Conservation (phyloP, 2,113 vertebrate genomes). For the Todiramphus saurophagus region DNA sequence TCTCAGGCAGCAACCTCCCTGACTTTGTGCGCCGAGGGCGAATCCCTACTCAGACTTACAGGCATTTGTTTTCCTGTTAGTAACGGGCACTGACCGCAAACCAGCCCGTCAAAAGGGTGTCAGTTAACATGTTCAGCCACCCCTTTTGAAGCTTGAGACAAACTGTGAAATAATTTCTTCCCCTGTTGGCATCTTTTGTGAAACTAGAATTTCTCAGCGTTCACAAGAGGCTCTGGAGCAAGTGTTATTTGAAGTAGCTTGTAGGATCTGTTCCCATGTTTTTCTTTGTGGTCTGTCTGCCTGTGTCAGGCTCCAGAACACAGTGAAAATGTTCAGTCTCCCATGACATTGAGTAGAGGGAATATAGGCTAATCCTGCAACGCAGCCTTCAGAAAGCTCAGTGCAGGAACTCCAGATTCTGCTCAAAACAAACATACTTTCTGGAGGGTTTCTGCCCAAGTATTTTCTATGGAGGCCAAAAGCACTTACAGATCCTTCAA, state of each 20-base stretch:
- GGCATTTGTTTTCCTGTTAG: slow-evolving; percentile 27
- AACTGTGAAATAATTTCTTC: slow-evolving; percentile 48
- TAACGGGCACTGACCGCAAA: neutral
- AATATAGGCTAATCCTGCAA: slow-evolving; percentile 21
- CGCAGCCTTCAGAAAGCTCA: neutral
- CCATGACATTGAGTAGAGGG: neutral
- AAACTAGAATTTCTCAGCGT: slow-evolving; percentile 33
- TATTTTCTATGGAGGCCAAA: slow-evolving; percentile 38
- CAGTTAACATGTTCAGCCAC: neutral
- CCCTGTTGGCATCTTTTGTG: slow-evolving; percentile 42
- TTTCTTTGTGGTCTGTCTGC: slow-evolving; percentile 60
- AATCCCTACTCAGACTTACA: neutral
- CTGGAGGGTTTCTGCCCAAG: slow-evolving; percentile 35
- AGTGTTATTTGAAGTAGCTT: slow-evolving; percentile 44
- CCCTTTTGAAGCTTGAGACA: slow-evolving; percentile 28
- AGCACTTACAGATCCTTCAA: slow-evolving; percentile 42
- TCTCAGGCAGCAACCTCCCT: neutral
- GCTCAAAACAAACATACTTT: slow-evolving; percentile 63
- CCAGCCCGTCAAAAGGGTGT: slow-evolving; percentile 12
- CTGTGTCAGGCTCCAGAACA: slow-evolving; percentile 50
- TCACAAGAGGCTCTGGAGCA: slow-evolving; percentile 47
- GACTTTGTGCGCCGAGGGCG: neutral
- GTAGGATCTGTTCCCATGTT: slow-evolving; percentile 11
- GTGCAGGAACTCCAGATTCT: slow-evolving; percentile 22
- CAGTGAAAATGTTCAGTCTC: slow-evolving; percentile 40